Conservation (phyloP, 2,797 vertebrate genomes). For the Tapera naevia region DNA sequence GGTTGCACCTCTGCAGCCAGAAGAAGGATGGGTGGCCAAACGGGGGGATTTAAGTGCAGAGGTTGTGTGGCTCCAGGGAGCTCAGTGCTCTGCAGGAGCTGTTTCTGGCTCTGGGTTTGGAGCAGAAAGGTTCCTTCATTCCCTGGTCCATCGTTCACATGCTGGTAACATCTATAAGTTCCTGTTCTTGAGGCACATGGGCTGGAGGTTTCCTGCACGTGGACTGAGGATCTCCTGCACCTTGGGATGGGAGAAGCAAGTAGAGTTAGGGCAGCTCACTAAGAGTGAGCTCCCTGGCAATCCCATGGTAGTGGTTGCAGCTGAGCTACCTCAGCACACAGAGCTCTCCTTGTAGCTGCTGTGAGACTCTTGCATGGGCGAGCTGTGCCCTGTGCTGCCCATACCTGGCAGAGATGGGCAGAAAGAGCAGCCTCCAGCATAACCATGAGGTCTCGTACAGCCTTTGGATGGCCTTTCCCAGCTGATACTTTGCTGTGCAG, state of each 20-base stretch:
- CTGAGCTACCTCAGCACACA: fast-evolving
- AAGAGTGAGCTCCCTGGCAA: not conserved
- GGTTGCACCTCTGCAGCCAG: not conserved
- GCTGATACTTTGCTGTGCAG: not conserved
- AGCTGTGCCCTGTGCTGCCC: not conserved
- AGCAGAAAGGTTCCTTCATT: not conserved
- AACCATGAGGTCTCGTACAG: not conserved
- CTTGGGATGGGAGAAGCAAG: not conserved
- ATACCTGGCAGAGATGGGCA: not conserved
- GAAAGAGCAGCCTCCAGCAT: not conserved
- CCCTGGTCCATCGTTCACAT: fast-evolving
- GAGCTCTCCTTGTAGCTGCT: not conserved
- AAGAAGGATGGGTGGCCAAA: not conserved
- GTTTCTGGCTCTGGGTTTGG: not conserved
- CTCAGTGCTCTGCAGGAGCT: not conserved
- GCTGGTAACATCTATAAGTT: not conserved
- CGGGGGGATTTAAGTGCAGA: fast-evolving
- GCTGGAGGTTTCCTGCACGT: fast-evolving
- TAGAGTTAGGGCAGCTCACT: not conserved
- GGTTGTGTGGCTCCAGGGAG: not conserved
- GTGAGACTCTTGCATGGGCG: not conserved
- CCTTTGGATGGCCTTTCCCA: not conserved
- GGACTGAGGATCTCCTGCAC: not conserved
- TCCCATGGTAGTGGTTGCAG: fast-evolving
- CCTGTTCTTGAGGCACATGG: fast-evolving